phyloP scores from a whole-genome alignment of 1,140 invertebrate genomes.

The Drosophila arawakana region DNA sequence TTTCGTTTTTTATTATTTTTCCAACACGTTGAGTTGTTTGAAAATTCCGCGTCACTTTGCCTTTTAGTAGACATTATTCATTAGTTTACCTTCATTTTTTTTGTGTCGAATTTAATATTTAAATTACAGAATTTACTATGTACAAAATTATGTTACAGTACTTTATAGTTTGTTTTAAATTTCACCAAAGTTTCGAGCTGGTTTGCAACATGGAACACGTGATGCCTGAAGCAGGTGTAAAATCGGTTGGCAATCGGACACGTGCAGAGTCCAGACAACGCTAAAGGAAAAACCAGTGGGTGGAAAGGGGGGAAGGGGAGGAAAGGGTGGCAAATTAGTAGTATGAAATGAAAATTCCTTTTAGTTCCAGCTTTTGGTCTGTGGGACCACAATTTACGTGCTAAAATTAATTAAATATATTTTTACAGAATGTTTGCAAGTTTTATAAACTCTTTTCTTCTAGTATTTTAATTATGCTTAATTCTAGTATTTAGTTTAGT shows the following conservation, averaged over 20 bases:
- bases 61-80: background rate
- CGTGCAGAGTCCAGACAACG: conserved; percentile 45
- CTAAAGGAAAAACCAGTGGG: background rate
- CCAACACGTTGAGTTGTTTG: background rate
- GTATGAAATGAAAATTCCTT: background rate
- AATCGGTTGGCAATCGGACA: conserved; percentile 60
- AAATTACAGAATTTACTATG: conserved; percentile 71
- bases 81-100: background rate
- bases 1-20: conserved; percentile 23
- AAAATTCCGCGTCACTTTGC: background rate
- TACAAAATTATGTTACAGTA: conserved; percentile 81
- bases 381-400: conserved; percentile 59
- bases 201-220: conserved; percentile 21
- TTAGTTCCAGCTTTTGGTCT: conserved; percentile 18
- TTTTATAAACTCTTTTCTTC: conserved; percentile 71
- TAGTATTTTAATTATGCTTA: conserved; percentile 51
- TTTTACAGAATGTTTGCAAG: conserved; percentile 70
- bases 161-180: conserved; percentile 58
- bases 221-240: conserved; percentile 45
- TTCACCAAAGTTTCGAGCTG: conserved; percentile 66
- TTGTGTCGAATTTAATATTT: conserved; percentile 23
- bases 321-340: background rate
- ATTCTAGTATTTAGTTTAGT: conserved; percentile 20
- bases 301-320: background rate
- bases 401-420: conserved; percentile 65